phyloP scores from a whole-genome alignment of 2,888 invertebrate genomes.

The Sicus ferrugineus region DNA sequence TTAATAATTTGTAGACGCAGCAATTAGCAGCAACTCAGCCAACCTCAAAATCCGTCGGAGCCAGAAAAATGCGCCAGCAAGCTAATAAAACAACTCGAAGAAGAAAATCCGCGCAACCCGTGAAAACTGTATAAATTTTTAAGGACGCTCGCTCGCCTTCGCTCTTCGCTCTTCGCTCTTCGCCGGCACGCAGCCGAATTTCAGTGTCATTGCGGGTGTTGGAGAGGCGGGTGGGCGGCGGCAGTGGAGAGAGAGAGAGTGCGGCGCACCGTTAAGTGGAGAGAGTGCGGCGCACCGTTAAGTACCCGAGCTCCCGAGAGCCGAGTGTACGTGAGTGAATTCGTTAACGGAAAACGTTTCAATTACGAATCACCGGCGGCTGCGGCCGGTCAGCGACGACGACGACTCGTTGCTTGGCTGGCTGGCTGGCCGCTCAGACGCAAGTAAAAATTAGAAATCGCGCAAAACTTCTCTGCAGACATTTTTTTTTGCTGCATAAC shows the following conservation, averaged over 20 bases:
- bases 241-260: background rate
- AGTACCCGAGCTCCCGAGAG: background rate
- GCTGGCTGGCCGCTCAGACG: background rate
- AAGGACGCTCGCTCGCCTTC: conserved; percentile 53
- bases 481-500: background rate
- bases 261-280: background rate
- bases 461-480: conserved; percentile 4
- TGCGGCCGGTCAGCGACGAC: background rate
- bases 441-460: conserved; percentile 33
- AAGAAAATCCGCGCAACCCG: conserved; percentile 26
- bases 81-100: background rate
- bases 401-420: conserved; percentile 1
- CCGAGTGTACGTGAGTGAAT: conserved; percentile 41
- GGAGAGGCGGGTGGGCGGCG: too few species aligned
- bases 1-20: conserved; percentile 5
- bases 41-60: background rate
- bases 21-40: conserved; percentile 13
- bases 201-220: conserved; percentile 4
- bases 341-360: conserved; percentile 37
- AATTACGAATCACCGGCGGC: background rate
- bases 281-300: background rate
- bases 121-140: conserved; percentile 50
- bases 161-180: conserved; percentile 54
- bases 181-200: conserved; percentile 38
- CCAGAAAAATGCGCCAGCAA: background rate